Percentiles rank a stretch among this genome's conserved stretches.
Evolutionary conservation across 2,113 vertebrate species (phyloP).

Genomic region (Rhabdomys dilectus): DNA sequence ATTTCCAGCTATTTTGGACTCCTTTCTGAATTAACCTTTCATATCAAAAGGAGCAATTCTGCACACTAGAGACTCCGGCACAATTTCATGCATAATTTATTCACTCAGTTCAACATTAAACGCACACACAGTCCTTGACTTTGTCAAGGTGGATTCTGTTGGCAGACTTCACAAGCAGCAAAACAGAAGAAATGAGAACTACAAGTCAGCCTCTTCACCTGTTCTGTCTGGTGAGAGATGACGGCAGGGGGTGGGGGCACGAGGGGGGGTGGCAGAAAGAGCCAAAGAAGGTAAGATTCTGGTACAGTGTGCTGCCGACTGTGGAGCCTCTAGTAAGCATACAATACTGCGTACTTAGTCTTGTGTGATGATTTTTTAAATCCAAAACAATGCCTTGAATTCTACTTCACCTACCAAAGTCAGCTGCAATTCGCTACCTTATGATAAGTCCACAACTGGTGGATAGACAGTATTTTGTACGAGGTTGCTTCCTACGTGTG

Average conservation of each 20-base stretch:
- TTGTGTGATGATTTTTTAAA: slow-evolving; percentile 56
- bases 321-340: slow-evolving; percentile 69
- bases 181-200: slow-evolving; percentile 90
- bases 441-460: not conserved
- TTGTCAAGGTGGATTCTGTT: slow-evolving; percentile 93
- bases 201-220: slow-evolving; percentile 89
- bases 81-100: slow-evolving; percentile 96
- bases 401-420: slow-evolving; percentile 35
- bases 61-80: slow-evolving; percentile 92
- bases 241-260: not conserved
- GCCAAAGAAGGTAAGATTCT: slow-evolving; percentile 58
- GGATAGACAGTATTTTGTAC: not conserved
- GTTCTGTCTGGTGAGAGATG: slow-evolving; percentile 85
- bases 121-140: slow-evolving; percentile 93
- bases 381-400: slow-evolving; percentile 39
- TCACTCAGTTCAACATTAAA: slow-evolving; percentile 92
- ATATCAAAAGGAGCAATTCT: slow-evolving; percentile 94
- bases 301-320: slow-evolving; percentile 66
- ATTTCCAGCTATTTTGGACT: slow-evolving; percentile 93
- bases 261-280: slow-evolving; percentile 25
- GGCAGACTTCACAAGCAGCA: slow-evolving; percentile 91
- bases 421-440: not conserved
- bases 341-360: not conserved
- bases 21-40: slow-evolving; percentile 95
- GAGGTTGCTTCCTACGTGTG: not conserved